Evolutionary conservation across 2,888 invertebrate genomes (phyloP), one percentile per base, ranked within the genome.

Genomic region (Papilio protenor): DNA sequence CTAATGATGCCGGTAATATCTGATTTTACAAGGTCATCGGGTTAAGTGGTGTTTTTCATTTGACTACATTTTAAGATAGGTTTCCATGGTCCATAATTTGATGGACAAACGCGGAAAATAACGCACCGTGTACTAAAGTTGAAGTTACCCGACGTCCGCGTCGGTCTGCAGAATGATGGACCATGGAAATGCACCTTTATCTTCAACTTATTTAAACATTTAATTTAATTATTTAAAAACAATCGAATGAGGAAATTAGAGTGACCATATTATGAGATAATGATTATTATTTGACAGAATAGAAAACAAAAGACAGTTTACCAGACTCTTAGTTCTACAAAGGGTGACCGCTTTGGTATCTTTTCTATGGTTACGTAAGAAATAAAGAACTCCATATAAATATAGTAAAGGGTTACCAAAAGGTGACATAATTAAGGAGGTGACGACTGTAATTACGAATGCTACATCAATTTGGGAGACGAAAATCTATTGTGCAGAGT

Each of bases 11-110:
- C 10, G n/a, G 33, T 40, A 40, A 8, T 40, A 18, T 33, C n/a
- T 40, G 64, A 23, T 33, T 33, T 64, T 66, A 66, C 64, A 66
- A 66, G 64, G 64, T 66, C 64, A 40, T 66, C n/a, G 27, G 40
- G 18, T 64, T 64, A 33, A 64, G 64, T 64, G 27, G 6, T 23
- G 23, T 61, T 12, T 61, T 21, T 27, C 23, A 23, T 61, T 61
- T 14, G 59, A 61, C 59, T 11, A 61, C 3, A 18, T 18, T 52
- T 55, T n/a, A 55, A 10, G 10, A n/a, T 10, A 55, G 55, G 55
- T 21, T 55, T 55, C 55, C 55, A 21, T 55, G 21, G 55, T 52
- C 14, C 14, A 14, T 49, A 49, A 49, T 52, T 52, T 55, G n/a
- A n/a, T 10, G 6, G n/a, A n/a, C n/a, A n/a, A 8, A n/a, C 1